These are phyloP conservation scores for Tyrannus savana DNA, from an alignment of 2,113 vertebrate genomes.

Conservation along the genomic window DNA sequence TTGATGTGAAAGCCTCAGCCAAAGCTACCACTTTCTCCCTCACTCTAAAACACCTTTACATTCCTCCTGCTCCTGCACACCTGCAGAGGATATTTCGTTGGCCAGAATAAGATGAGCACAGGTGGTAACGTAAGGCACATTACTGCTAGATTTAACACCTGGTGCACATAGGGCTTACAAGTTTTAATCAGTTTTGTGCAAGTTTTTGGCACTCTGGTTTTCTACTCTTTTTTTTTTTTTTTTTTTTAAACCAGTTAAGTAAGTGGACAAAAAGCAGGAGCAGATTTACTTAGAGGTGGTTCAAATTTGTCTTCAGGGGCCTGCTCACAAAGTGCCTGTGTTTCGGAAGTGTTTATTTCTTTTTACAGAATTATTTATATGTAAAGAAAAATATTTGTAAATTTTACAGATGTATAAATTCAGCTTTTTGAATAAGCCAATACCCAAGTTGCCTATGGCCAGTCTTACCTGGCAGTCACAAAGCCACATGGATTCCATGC, in stretches of 20 bases:
- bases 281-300: not conserved
- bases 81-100: conserved; percentile 54
- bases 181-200: conserved; percentile 23
- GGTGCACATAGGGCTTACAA: not conserved
- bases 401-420: not conserved
- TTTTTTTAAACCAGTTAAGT: not conserved
- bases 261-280: not conserved
- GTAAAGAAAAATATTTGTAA: not conserved
- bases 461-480: not conserved
- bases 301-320: not conserved
- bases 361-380: not conserved
- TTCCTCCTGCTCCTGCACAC: conserved; percentile 1
- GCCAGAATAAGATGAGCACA: conserved; percentile 22
- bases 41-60: not conserved
- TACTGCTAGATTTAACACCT: conserved; percentile 3
- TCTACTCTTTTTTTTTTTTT: not conserved
- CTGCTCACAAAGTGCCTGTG: not conserved
- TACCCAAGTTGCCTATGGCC: not conserved
- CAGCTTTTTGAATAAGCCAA: not conserved
- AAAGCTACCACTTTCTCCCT: not conserved
- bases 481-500: not conserved
- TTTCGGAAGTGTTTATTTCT: not conserved
- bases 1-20: not conserved
- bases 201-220: not conserved
- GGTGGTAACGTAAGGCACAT: conserved; percentile 11